These are phyloP conservation scores for Platalea minor DNA, from an alignment of 2,797 vertebrate genomes.

Conservation along the genomic window DNA sequence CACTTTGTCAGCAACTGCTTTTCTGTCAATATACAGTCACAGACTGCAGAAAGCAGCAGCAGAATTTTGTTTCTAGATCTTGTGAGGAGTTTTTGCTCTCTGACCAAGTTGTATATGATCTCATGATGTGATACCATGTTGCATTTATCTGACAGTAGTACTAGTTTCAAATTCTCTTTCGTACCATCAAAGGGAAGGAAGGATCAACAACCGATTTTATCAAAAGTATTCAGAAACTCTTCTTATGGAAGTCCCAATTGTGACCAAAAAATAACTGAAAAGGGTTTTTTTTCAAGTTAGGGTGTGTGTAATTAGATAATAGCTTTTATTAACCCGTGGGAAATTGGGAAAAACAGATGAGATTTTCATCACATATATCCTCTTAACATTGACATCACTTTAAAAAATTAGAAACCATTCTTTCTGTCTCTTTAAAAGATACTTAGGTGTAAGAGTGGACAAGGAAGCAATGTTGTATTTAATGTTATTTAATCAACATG, in stretches of 20 bases:
- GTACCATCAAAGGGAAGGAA: background rate
- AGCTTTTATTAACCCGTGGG: background rate
- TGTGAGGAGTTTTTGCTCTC: background rate
- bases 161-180: background rate
- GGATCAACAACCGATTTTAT: background rate
- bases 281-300: background rate
- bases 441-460: background rate
- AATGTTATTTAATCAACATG: background rate
- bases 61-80: background rate
- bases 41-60: background rate
- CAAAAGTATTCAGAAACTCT: background rate
- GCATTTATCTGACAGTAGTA: background rate
- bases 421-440: background rate
- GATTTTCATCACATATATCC: background rate
- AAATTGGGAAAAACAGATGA: background rate
- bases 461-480: background rate
- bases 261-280: background rate
- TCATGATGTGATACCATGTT: background rate
- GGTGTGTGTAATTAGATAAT: slow-evolving; percentile 40
- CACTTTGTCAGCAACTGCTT: background rate
- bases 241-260: background rate
- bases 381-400: background rate
- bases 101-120: background rate
- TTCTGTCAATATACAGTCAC: background rate
- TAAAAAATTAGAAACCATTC: background rate